phyloP scores from a whole-genome alignment of 2,888 invertebrate species.

The Smittia sp. region DNA sequence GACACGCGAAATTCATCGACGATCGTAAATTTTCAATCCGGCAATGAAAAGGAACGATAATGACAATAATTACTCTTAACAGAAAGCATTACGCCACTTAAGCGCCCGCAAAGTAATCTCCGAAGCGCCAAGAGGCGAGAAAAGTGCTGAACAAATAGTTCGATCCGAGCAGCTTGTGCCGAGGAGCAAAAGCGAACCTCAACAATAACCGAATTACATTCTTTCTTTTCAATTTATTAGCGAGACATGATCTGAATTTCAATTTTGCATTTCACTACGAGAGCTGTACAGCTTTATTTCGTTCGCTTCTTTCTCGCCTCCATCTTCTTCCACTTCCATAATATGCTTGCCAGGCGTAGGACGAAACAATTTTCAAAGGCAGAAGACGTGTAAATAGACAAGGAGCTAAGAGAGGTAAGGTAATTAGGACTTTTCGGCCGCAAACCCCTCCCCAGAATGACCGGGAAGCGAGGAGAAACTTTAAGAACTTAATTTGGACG shows the following conservation, averaged over 20 bases:
- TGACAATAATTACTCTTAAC: neutral
- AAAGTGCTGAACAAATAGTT: conserved; percentile 1
- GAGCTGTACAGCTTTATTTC: neutral
- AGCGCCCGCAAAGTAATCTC: neutral
- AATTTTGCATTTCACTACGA: conserved; percentile 29
- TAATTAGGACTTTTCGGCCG: neutral
- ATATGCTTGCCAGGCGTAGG: neutral
- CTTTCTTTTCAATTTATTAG: conserved; percentile 41
- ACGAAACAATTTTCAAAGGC: conserved; percentile 5
- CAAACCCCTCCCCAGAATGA: neutral
- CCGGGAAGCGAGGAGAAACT: neutral
- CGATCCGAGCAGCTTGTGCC: neutral
- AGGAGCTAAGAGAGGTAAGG: neutral
- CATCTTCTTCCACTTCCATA: conserved; percentile 10
- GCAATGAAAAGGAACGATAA: conserved; percentile 1
- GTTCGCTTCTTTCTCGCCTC: neutral
- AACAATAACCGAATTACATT: conserved; percentile 40
- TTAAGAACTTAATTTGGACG: neutral
- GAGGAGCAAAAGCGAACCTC: conserved; percentile 6
- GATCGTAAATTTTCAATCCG: neutral
- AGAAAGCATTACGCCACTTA: conserved; percentile 3
- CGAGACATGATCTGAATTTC: conserved; percentile 36
- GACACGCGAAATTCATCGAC: neutral
- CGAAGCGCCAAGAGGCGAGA: neutral
- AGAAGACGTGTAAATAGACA: neutral